These are phyloP conservation scores for Mactra quadrangularis DNA, from an alignment of 1,140 invertebrate genomes.

Conservation along the genomic window DNA sequence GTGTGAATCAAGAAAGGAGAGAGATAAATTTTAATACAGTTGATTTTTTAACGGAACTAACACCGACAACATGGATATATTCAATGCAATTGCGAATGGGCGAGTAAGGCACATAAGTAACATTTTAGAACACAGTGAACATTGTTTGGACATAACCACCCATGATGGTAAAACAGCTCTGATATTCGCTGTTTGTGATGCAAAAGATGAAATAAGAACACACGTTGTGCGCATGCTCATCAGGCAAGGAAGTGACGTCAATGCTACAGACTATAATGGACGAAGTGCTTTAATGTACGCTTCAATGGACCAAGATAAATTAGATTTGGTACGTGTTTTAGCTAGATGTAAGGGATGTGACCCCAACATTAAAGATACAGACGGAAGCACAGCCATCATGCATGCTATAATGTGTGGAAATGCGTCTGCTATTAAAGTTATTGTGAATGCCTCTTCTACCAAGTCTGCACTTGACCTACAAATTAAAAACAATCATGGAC, in stretches of 20 bases:
- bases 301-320: slow-evolving; percentile 81
- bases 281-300: slow-evolving; percentile 96
- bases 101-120: slow-evolving; percentile 18
- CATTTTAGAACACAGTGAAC: slow-evolving; percentile 27
- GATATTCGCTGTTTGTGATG: slow-evolving; percentile 58
- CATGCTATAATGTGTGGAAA: slow-evolving; percentile 53
- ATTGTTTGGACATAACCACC: slow-evolving; percentile 7
- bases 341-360: slow-evolving; percentile 47
- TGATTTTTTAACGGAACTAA: too few relatives aligned
- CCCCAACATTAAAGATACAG: slow-evolving; percentile 24
- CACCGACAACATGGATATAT: slow-evolving; percentile 44
- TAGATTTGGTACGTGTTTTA: slow-evolving; percentile 48
- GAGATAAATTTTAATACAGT: too few relatives aligned
- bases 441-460: slow-evolving; percentile 29
- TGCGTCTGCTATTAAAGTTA: slow-evolving; percentile 33
- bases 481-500: slow-evolving; percentile 29
- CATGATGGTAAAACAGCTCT: slow-evolving; percentile 57
- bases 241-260: slow-evolving; percentile 90
- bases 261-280: slow-evolving; percentile 95
- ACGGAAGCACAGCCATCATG: slow-evolving; percentile 51
- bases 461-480: slow-evolving; percentile 38
- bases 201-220: slow-evolving; percentile 59
- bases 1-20: too few relatives aligned
- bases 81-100: slow-evolving; percentile 20
- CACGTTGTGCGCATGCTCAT: slow-evolving; percentile 65